Evolutionary conservation across 2,113 vertebrate species (phyloP).

Genomic region (Delphinapterus leucas): DNA sequence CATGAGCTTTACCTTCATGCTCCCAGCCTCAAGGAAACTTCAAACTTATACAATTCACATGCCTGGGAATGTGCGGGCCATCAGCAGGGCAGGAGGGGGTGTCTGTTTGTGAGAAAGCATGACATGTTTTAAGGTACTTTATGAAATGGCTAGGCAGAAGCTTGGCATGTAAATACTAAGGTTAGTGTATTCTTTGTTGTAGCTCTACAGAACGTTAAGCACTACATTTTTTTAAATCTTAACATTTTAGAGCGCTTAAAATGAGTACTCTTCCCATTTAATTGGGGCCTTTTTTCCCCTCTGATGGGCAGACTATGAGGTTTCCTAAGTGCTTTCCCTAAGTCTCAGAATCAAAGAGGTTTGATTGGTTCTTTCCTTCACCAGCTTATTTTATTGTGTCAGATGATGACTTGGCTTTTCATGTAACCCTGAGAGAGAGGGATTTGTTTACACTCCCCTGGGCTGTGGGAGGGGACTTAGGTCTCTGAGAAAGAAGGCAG

Average conservation of each 20-base stretch:
- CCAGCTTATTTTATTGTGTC: constrained; percentile 55
- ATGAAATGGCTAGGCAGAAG: constrained; percentile 47
- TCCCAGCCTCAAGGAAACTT: not conserved
- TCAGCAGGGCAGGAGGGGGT: not conserved
- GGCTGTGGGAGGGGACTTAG: constrained; percentile 15
- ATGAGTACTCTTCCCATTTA: constrained; percentile 69
- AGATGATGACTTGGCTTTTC: constrained; percentile 61
- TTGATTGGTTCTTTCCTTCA: constrained; percentile 68
- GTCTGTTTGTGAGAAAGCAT: constrained; percentile 53
- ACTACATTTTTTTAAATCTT: constrained; percentile 78
- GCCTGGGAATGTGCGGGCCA: not conserved
- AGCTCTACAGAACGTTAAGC: constrained; percentile 68
- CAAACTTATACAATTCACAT: not conserved
- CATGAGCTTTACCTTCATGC: not conserved
- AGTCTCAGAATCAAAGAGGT: constrained; percentile 58
- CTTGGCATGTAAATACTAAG: constrained; percentile 64
- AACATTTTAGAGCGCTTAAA: constrained; percentile 74
- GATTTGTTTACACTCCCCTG: constrained; percentile 56
- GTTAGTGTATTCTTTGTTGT: constrained; percentile 61
- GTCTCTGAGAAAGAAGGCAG: constrained; percentile 7
- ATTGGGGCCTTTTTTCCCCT: constrained; percentile 60
- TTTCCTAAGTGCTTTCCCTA: constrained; percentile 58
- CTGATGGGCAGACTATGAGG: constrained; percentile 52
- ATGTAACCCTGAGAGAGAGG: constrained; percentile 21
- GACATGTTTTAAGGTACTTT: constrained; percentile 40